phyloP scores from a whole-genome alignment of 2,797 vertebrate species.

The Poecile montanus region DNA sequence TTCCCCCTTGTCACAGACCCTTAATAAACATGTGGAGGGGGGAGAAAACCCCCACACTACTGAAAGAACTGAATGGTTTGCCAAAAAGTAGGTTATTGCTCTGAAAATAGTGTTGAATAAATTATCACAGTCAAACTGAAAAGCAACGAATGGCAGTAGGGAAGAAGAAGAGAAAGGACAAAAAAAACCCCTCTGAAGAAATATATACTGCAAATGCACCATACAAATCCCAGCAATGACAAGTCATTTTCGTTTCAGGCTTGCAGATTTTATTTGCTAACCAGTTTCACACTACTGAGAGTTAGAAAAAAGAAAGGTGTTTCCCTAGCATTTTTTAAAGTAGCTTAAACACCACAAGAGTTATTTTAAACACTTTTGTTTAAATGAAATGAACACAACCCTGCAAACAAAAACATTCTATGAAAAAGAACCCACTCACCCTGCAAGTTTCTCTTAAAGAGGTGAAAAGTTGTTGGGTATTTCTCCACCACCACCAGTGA shows the following conservation, averaged over 20 bases:
- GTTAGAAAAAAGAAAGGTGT: constrained; percentile 7
- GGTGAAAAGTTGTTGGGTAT: not conserved
- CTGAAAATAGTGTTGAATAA: constrained; percentile 53
- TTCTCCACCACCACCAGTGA: not conserved
- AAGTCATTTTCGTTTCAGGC: constrained; percentile 11
- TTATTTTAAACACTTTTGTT: not conserved
- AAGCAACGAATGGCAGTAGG: constrained; percentile 20
- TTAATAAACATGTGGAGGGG: constrained; percentile 51
- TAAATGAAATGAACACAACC: not conserved
- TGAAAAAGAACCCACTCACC: not conserved
- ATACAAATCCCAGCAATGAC: constrained; percentile 10
- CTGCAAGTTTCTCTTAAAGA: not conserved
- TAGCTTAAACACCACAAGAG: not conserved
- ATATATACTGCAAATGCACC: constrained; percentile 14
- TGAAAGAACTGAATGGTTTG: constrained; percentile 48
- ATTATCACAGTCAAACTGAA: constrained; percentile 56
- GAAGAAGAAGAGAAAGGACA: not conserved
- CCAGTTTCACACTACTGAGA: constrained; percentile 9
- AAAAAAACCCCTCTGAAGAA: not conserved
- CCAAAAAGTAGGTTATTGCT: constrained; percentile 61
- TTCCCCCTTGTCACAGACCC: constrained; percentile 40
- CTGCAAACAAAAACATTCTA: not conserved
- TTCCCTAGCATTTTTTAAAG: constrained; percentile 27
- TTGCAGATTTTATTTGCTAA: constrained; percentile 43
- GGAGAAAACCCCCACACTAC: accelerated